A percentile compares a stretch with the other conserved stretches of the same genome.
phyloP scores from a whole-genome alignment of 2,797 vertebrate genomes.

The Periparus ater region DNA sequence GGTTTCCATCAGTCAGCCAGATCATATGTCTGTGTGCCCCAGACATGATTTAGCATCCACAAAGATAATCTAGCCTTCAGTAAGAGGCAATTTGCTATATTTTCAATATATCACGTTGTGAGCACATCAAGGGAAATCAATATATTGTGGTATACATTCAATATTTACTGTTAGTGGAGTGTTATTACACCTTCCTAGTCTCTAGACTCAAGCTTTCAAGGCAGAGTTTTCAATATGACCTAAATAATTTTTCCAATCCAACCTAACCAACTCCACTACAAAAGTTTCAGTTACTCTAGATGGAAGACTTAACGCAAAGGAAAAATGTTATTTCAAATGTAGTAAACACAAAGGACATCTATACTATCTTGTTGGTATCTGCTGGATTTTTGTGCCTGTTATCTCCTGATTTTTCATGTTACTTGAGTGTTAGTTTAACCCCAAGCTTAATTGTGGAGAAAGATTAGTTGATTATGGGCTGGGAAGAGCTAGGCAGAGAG shows the following conservation, averaged over 20 bases:
- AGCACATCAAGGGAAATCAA: not conserved
- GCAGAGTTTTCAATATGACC: not conserved
- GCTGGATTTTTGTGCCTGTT: not conserved
- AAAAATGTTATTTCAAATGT: not conserved
- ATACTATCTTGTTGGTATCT: not conserved
- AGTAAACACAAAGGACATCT: not conserved
- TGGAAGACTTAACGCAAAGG: not conserved
- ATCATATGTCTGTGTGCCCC: not conserved
- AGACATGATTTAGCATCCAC: not conserved
- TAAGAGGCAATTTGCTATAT: not conserved
- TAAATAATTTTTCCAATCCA: not conserved
- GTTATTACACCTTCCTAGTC: not conserved
- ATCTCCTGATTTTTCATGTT: not conserved
- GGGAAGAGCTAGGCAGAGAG: not conserved
- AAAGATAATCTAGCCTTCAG: not conserved
- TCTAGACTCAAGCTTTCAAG: not conserved
- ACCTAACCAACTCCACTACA: not conserved
- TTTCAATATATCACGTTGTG: not conserved
- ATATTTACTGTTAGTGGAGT: not conserved
- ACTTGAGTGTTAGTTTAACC: not conserved
- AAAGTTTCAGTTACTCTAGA: not conserved
- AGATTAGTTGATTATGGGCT: not conserved
- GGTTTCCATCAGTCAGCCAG: not conserved
- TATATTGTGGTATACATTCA: not conserved
- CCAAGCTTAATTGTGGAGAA: not conserved